Evolutionary conservation across 2,113 vertebrate species (phyloP).

Genomic region (Catharus fuscescens): DNA sequence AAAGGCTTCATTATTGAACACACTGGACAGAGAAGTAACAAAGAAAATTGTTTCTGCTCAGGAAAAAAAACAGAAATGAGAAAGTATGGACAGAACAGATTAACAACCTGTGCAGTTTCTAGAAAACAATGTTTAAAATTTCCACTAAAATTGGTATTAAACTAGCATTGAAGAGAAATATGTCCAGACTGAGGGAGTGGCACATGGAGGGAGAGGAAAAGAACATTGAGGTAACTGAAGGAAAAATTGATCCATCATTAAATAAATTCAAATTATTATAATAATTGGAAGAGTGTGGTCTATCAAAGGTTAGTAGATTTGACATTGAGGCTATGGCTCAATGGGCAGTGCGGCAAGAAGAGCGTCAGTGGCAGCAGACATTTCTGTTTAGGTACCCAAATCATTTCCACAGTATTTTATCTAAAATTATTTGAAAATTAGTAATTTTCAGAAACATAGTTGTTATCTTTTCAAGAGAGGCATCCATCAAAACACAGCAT

Average conservation of each 20-base stretch:
- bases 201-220: not conserved
- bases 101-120: not conserved
- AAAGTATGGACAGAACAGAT: not conserved
- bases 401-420: not conserved
- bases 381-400: not conserved
- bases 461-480: not conserved
- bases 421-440: not conserved
- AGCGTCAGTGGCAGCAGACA: not conserved
- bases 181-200: not conserved
- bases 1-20: not conserved
- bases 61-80: not conserved
- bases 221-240: not conserved
- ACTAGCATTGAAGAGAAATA: not conserved
- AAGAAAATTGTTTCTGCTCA: not conserved
- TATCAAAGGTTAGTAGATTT: not conserved
- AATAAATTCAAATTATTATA: not conserved
- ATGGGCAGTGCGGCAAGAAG: not conserved
- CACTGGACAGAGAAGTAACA: not conserved
- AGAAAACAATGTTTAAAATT: not conserved
- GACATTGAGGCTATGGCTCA: not conserved
- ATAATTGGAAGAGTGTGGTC: not conserved
- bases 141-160: not conserved
- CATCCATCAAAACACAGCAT: not conserved
- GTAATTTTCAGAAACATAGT: not conserved
- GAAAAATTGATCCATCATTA: not conserved